Evolutionary conservation across 2,113 vertebrate species (phyloP), one percentile per base, ranked within the genome.

Genomic region (Sclerurus mexicanus): DNA sequence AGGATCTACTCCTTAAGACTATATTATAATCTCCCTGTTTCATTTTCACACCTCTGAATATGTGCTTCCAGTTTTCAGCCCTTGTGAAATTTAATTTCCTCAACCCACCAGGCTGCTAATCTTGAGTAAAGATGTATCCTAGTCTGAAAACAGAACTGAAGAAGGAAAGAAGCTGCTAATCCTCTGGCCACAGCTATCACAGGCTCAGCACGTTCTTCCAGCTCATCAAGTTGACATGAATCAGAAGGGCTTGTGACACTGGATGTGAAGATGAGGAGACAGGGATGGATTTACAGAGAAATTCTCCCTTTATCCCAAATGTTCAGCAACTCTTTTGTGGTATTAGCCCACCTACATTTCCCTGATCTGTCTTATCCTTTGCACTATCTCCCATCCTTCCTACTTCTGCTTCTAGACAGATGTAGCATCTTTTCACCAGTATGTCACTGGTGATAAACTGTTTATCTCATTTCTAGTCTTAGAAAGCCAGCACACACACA

Each of bases 131-230:
- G 85, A 93, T 67, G 56, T 72, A 74, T 75, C 68, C 84, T 56
- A 75, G 53, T 35, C 84, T 92, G 85, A 96, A 94, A 95, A 52
- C 67, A 93, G 89, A 90, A 92, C 0, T 67, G 60, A 89, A 93
- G 58, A 84, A 35, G 50, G 71, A 89, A 86, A 91, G 85, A 93
- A 95, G 58, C 81, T 94, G 93, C 74, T 93, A 95, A 91, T 96
- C 86, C 96, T 79, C 50, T n/a, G 71, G 89, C 84, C 73, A n/a
- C 18, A 91, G 93, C 77, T 93, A 85, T 86, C 87, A 88, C 90
- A 94, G 79, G 69, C 93, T 97, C 94, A 96, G 94, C 96, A 91
- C 84, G 96, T 96, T 93, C 88, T 94, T 93, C 96, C 85, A 93
- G 90, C 64, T 94, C 80, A 89, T 85, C 93, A 93, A 94, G 95